Evolutionary conservation across 2,797 vertebrate species (phyloP).

Genomic region (Mus caroli): DNA sequence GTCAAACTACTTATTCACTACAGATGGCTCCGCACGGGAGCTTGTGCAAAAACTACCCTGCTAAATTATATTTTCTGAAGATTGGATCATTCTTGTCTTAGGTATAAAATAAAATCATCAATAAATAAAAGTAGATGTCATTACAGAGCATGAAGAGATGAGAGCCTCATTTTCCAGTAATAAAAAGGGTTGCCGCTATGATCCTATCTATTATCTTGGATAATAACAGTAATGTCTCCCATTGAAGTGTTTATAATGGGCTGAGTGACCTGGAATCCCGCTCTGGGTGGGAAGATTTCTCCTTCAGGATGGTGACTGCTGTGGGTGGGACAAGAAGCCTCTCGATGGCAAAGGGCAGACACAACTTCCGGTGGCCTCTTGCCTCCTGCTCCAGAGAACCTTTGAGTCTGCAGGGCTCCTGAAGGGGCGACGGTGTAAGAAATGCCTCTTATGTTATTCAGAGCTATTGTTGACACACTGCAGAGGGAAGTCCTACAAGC

Average conservation of each 20-base stretch:
- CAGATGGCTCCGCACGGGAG: background rate
- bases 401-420: background rate
- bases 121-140: background rate
- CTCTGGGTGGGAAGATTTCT: background rate
- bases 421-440: rapidly evolving
- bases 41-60: background rate
- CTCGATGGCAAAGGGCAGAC: background rate
- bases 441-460: background rate
- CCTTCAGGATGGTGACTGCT: background rate
- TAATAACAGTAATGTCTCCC: background rate
- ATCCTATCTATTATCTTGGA: background rate
- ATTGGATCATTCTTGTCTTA: slow-evolving; percentile 41
- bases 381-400: rapidly evolving
- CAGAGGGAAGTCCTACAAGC: background rate
- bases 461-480: rapidly evolving
- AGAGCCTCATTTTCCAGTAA: slow-evolving; percentile 40
- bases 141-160: background rate
- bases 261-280: background rate
- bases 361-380: background rate
- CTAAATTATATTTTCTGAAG: slow-evolving; percentile 14
- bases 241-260: background rate
- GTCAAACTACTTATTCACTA: background rate
- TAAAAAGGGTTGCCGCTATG: background rate
- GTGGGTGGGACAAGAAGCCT: too few relatives aligned
- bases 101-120: slow-evolving; percentile 29